These are phyloP conservation scores for Platalea minor DNA, from an alignment of 2,797 vertebrate genomes.

Conservation along the genomic window DNA sequence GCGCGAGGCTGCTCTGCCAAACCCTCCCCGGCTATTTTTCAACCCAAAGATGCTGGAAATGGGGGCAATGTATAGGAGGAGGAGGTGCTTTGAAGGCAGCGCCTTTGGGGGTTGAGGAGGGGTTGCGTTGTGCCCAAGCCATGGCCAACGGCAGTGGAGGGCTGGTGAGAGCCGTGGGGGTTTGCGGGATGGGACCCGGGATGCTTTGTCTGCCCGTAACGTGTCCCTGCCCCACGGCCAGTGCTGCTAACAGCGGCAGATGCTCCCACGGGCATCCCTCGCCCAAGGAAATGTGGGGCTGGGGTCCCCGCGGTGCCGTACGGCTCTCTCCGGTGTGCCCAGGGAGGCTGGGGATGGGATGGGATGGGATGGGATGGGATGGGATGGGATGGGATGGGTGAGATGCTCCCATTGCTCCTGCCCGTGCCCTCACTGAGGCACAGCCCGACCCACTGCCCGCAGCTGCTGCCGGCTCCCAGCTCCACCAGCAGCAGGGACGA, in stretches of 20 bases:
- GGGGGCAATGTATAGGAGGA: not conserved
- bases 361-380: not conserved
- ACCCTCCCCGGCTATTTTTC: constrained; percentile 30
- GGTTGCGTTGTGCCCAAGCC: not conserved
- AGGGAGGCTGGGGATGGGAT: not conserved
- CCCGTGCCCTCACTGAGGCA: accelerated
- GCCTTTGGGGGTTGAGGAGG: not conserved
- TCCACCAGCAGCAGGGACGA: not conserved
- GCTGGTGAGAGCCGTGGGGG: not conserved
- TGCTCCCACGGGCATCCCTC: accelerated
- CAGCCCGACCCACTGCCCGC: accelerated
- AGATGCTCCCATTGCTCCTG: not conserved
- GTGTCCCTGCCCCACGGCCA: accelerated
- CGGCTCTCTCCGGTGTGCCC: accelerated
- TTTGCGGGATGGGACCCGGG: accelerated
- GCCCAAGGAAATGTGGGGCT: not conserved
- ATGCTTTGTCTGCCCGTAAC: not conserved
- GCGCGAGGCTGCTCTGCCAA: constrained; percentile 34
- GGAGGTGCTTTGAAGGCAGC: not conserved
- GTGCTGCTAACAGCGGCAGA: accelerated
- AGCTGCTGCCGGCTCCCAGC: not conserved
- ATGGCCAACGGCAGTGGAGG: not conserved
- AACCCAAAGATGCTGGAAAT: constrained; percentile 42
- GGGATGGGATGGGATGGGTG: not conserved
- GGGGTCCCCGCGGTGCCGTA: accelerated